Base-by-base conservation (phyloP, 2,888 invertebrate genomes). In the Agrochola lychnidis region DNA sequence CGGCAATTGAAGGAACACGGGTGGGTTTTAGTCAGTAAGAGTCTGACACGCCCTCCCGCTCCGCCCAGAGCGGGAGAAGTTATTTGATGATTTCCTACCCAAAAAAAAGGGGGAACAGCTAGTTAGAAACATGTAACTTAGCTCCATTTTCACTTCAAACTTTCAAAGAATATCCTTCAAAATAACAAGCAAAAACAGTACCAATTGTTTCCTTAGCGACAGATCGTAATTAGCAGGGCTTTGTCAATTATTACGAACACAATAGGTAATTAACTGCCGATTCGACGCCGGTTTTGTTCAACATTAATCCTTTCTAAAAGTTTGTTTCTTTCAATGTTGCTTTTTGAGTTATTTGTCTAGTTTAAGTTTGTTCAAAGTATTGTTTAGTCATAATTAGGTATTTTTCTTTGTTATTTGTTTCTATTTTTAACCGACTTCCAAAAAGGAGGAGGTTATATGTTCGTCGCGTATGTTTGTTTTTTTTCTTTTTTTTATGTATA, bases 241-340 rank as follows among this genome's bases (percentile, higher is more conserved):
- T 73, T 83, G 84, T 69, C 73, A 81, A 81, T 87, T 84, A 87
- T 75, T 68, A 36, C 14, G 36, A 67, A 75, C 70, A 85, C 84
- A 85, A 79, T 81, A 45, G 75, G 36, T 81, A 87, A 85, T 81
- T 85, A 84, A 81, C 53, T 42, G 48, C 10, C 64, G 73, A 79
- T 84, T 74, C 80, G 57, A 48, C 48, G 75, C 5, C 59, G 73
- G 72, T 70, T 64, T 86, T 83, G 62, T 73, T 67, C n/a, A 9
- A 57, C 53, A 12, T 68, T 63, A 69, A 75, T 19, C 66, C 86
- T 83, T 79, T 71, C 66, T 14, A 25, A 25, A 79, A 79, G 63
- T 78, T 76, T 71, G 42, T 78, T 78, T 78, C 51, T 73, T 76
- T 78, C 16, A 53, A 25, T 78, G 25, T 67, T 70, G 57, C 57